Conservation (phyloP, 1,140 invertebrate species). For the Diuraphis noxia region DNA sequence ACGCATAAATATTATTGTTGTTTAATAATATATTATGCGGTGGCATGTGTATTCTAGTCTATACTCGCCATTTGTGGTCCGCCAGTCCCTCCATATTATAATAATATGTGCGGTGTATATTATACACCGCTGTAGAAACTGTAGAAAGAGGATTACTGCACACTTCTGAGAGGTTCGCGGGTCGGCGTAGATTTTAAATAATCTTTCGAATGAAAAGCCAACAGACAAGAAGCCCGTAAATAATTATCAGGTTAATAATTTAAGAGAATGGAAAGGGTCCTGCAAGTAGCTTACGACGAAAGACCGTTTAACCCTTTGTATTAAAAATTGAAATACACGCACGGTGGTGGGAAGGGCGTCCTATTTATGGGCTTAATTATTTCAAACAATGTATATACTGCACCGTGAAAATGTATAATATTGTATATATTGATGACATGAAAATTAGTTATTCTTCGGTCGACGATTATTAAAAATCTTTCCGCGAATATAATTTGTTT, state of each 20-base stretch:
- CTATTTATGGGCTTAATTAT: conserved; percentile 41
- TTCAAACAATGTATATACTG: conserved; percentile 11
- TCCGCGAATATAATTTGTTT: conserved; percentile 5
- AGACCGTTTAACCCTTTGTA: conserved; percentile 50
- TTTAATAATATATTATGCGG: not conserved
- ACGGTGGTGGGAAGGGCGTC: not conserved
- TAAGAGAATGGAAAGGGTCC: conserved; percentile 45
- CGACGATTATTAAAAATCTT: not conserved
- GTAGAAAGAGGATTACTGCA: conserved; percentile 31
- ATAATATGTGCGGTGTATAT: not conserved
- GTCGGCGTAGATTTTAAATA: conserved; percentile 46
- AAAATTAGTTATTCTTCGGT: not conserved
- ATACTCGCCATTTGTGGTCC: not conserved
- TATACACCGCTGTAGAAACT: not conserved
- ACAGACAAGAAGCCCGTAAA: conserved; percentile 39
- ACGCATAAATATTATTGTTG: not conserved
- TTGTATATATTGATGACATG: conserved; percentile 19
- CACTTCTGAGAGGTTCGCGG: conserved; percentile 23
- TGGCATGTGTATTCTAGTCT: not conserved
- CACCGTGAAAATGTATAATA: not conserved
- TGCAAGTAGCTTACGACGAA: conserved; percentile 43
- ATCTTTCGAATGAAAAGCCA: conserved; percentile 51
- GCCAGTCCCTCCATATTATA: not conserved
- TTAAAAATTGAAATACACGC: conserved; percentile 48
- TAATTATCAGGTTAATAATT: conserved; percentile 53